Conservation (phyloP, 2,113 vertebrate genomes). For the Scomber scombrus region DNA sequence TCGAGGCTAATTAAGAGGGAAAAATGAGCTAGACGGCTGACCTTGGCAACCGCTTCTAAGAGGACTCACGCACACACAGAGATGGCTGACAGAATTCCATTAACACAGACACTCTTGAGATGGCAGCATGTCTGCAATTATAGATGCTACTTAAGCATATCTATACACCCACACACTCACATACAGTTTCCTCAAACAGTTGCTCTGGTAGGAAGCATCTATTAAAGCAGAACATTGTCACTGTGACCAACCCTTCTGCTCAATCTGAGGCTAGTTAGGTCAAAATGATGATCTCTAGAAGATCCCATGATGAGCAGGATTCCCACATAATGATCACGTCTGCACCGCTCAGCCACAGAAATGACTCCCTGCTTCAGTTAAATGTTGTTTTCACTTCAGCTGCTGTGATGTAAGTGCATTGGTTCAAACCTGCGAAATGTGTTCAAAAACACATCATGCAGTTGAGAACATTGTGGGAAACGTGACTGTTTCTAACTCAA, state of each 20-base stretch:
- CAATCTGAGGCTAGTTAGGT: not conserved
- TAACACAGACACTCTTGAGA: not conserved
- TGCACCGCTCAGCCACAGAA: not conserved
- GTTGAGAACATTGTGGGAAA: not conserved
- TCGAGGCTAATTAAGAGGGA: slow-evolving; percentile 21
- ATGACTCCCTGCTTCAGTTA: not conserved
- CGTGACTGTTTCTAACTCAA: not conserved
- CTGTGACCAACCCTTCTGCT: not conserved
- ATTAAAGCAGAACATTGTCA: not conserved
- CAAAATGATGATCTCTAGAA: not conserved
- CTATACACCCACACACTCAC: no score
- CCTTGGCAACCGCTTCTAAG: not conserved
- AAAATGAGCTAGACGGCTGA: slow-evolving; percentile 3
- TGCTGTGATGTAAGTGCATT: not conserved
- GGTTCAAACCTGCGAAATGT: not conserved
- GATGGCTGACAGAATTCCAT: not conserved
- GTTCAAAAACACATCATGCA: not conserved
- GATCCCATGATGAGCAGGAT: not conserved
- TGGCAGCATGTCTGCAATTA: not conserved
- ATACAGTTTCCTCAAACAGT: not conserved
- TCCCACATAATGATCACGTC: not conserved
- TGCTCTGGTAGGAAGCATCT: not conserved
- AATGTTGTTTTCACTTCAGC: not conserved
- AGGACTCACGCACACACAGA: not conserved
- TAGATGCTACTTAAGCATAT: not conserved